A percentile compares a stretch with the other conserved stretches of the same genome.
These are phyloP conservation scores for Chionomys nivalis DNA, from an alignment of 2,113 vertebrate species.

Conservation along the genomic window DNA sequence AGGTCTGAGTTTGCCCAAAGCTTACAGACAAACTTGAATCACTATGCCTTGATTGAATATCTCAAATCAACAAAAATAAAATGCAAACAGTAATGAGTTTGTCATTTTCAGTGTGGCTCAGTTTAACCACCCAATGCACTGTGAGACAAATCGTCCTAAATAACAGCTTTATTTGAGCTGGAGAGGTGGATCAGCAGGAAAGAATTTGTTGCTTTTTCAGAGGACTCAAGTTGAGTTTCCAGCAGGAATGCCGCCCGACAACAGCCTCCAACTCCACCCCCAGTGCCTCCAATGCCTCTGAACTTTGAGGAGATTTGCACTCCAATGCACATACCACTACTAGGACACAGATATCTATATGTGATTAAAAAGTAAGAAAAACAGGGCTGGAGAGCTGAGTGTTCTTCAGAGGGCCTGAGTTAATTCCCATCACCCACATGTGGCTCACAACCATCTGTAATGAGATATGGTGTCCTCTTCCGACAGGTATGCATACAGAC, in stretches of 20 bases:
- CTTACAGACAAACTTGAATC: background rate
- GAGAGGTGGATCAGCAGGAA: background rate
- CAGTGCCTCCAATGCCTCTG: background rate
- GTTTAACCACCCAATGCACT: background rate
- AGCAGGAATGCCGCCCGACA: background rate
- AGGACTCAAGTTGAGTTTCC: background rate
- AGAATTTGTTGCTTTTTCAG: background rate
- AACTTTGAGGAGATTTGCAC: rapidly evolving
- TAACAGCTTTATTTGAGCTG: background rate
- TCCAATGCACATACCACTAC: background rate
- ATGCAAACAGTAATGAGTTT: background rate
- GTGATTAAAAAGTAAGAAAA: background rate
- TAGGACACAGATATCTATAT: no score
- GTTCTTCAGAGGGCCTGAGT: no score
- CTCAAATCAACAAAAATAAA: background rate
- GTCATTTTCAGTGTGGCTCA: background rate
- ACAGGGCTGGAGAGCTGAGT: no score
- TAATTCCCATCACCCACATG: no score
- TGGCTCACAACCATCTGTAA: no score
- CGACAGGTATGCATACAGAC: no score
- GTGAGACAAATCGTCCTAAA: background rate
- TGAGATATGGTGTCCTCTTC: no score
- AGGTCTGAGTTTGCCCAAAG: background rate
- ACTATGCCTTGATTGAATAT: background rate
- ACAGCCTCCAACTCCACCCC: background rate